A percentile compares a stretch with the other conserved stretches of the same genome.
phyloP scores from a whole-genome alignment of 2,797 vertebrate genomes.

The Catharus ustulatus region DNA sequence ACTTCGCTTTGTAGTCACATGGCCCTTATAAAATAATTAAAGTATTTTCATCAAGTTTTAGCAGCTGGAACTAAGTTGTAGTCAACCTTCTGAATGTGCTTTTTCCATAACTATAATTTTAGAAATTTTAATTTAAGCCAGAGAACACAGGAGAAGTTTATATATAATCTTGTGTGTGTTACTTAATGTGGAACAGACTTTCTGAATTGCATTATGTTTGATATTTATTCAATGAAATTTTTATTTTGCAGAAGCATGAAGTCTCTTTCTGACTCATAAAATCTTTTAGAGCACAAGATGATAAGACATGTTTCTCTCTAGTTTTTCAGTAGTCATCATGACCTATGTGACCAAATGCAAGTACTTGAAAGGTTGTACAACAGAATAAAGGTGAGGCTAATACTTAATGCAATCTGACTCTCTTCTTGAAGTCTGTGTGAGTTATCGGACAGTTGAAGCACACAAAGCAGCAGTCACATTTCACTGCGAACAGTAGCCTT shows the following conservation, averaged over 20 bases:
- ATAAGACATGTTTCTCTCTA: not conserved
- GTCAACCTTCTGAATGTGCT: not conserved
- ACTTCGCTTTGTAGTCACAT: not conserved
- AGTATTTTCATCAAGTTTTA: not conserved
- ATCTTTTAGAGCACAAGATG: not conserved
- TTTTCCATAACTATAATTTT: not conserved
- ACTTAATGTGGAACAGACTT: not conserved
- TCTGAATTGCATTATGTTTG: slow-evolving; percentile 9
- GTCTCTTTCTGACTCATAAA: slow-evolving; percentile 4
- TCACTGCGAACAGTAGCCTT: not conserved
- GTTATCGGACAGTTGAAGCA: not conserved
- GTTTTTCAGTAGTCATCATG: not conserved
- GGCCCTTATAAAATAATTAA: not conserved
- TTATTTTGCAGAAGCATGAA: slow-evolving; percentile 18
- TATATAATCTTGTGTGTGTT: not conserved
- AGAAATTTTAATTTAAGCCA: not conserved
- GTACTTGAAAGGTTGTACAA: not conserved
- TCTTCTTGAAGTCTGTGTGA: not conserved
- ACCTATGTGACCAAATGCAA: slow-evolving; percentile 19
- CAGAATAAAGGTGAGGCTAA: not conserved
- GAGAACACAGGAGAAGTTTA: not conserved
- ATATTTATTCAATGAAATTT: not conserved
- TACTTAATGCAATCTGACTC: not conserved
- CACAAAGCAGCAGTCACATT: not conserved
- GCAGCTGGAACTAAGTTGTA: not conserved